These are phyloP conservation scores for Coregonus clupeaformis DNA, from an alignment of 2,113 vertebrate genomes.

Conservation along the genomic window DNA sequence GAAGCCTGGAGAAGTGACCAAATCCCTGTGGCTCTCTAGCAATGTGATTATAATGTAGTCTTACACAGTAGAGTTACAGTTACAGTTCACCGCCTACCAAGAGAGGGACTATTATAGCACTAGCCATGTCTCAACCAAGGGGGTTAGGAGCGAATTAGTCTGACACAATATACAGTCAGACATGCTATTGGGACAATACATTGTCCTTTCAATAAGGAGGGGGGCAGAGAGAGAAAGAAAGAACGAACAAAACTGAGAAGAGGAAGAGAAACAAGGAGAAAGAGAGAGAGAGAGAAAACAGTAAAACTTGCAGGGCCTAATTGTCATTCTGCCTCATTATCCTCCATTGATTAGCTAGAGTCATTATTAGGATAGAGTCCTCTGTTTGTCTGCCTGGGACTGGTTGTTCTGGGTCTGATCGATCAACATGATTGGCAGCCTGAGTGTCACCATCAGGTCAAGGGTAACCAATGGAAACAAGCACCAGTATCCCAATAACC, in stretches of 20 bases:
- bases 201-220: neutral
- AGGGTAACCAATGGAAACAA: neutral
- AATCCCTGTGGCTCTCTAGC: neutral
- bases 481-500: too few relatives aligned
- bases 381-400: too few relatives aligned
- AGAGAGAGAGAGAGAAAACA: neutral
- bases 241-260: too few relatives aligned
- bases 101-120: neutral
- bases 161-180: neutral
- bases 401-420: neutral
- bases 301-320: neutral
- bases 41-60: neutral
- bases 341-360: neutral
- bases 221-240: too few relatives aligned
- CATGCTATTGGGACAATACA: too few relatives aligned
- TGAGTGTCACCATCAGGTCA: neutral
- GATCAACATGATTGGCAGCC: neutral
- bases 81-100: neutral
- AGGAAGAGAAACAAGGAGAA: too few relatives aligned
- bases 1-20: neutral
- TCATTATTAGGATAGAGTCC: neutral
- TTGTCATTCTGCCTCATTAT: neutral
- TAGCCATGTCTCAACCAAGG: neutral
- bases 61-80: neutral
- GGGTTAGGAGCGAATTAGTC: neutral